These are phyloP conservation scores for Magallana gigas DNA, from an alignment of 1,140 invertebrate genomes.

Conservation along the genomic window DNA sequence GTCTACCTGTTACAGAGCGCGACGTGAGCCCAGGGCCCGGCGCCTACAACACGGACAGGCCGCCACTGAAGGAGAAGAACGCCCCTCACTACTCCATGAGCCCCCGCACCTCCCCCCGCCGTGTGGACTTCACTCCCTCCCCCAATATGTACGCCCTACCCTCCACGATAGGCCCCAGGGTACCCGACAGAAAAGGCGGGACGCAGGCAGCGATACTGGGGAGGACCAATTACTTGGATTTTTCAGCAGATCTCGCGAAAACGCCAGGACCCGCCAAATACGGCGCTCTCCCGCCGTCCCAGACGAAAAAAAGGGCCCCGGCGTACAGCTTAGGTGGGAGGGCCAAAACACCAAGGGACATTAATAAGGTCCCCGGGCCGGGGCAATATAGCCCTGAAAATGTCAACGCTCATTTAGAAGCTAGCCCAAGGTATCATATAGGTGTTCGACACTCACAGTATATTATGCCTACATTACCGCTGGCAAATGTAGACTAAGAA, in stretches of 20 bases:
- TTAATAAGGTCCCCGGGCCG: constrained; percentile 65
- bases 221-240: constrained; percentile 52
- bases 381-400: constrained; percentile 62
- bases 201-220: constrained; percentile 52
- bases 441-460: constrained; percentile 67
- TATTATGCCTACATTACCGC: constrained; percentile 61
- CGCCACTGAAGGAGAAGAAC: constrained; percentile 46
- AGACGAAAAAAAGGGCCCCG: constrained; percentile 50
- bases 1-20: constrained; percentile 46
- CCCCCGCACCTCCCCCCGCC: constrained; percentile 48
- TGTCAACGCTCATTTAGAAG: constrained; percentile 47
- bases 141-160: constrained; percentile 65
- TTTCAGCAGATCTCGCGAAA: constrained; percentile 65
- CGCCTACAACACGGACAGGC: constrained; percentile 56
- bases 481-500: constrained; percentile 56
- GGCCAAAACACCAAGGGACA: constrained; percentile 54
- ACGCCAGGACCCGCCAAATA: constrained; percentile 69
- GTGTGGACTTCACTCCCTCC: constrained; percentile 56
- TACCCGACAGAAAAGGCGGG: constrained; percentile 53
- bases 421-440: constrained; percentile 65
- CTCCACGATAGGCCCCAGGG: constrained; percentile 56
- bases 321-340: constrained; percentile 58
- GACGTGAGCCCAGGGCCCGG: constrained; percentile 60
- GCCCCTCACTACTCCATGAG: constrained; percentile 65
- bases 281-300: constrained; percentile 43